A percentile compares a stretch with the other conserved stretches of the same genome.
Conservation (phyloP, 2,888 invertebrate genomes). For the Zonitis immaculata region DNA sequence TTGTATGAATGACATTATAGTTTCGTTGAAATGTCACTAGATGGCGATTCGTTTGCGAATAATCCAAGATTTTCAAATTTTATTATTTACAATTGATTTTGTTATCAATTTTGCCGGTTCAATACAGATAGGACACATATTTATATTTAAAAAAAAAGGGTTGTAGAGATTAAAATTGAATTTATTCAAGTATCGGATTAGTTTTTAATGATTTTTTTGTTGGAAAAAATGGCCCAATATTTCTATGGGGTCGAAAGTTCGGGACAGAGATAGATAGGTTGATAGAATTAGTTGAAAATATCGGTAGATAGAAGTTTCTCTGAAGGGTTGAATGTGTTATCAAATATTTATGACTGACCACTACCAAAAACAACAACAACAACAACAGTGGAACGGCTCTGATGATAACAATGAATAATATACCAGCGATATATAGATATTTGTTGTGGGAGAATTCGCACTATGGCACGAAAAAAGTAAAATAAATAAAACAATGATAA, state of each 20-base stretch:
- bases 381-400: conserved; percentile 3
- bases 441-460: not conserved
- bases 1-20: no score
- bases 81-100: no score
- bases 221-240: no score
- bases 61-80: no score
- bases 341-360: conserved; percentile 16
- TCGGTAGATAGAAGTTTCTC: not conserved
- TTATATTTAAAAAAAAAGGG: not conserved
- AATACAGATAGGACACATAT: not conserved
- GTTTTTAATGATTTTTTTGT: no score
- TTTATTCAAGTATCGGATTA: no score
- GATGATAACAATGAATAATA: conserved; percentile 17
- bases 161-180: no score
- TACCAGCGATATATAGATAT: conserved; percentile 12
- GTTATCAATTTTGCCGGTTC: not conserved
- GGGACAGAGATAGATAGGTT: no score
- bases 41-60: no score
- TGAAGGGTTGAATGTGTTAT: conserved; percentile 7
- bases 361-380: no score
- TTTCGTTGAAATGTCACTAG: no score
- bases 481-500: not conserved
- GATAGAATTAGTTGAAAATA: conserved; percentile 7
- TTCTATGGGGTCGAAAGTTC: no score
- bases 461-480: conserved; percentile 3